phyloP scores from a whole-genome alignment of 2,113 vertebrate genomes.

The Syrmaticus mikado region DNA sequence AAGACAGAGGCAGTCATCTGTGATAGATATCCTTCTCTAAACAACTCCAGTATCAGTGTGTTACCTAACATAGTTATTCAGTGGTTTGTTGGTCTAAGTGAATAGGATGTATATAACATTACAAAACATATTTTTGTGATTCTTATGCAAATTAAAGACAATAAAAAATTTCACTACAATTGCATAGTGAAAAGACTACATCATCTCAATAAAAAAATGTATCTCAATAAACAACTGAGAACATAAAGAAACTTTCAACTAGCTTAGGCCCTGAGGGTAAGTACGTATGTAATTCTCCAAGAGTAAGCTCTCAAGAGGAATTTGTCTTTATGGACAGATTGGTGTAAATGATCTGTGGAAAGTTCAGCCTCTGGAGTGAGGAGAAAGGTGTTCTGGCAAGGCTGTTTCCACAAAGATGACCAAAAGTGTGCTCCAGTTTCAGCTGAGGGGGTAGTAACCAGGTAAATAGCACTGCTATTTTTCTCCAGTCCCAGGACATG shows the following conservation, averaged over 20 bases:
- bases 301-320: rapidly evolving
- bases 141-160: background rate
- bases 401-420: background rate
- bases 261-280: background rate
- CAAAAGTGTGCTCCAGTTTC: background rate
- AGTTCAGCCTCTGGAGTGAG: rapidly evolving
- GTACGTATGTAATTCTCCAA: background rate
- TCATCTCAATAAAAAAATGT: too few species aligned
- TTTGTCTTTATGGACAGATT: background rate
- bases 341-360: background rate
- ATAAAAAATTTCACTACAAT: background rate
- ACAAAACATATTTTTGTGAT: rapidly evolving
- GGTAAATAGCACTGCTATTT: background rate
- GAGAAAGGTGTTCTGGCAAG: background rate
- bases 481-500: background rate
- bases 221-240: background rate
- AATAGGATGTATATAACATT: background rate
- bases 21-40: background rate
- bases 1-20: background rate
- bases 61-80: background rate
- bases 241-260: background rate
- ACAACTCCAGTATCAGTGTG: rapidly evolving
- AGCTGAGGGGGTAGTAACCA: background rate
- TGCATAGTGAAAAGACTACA: background rate
- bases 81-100: background rate